Base-by-base conservation (phyloP, 1,140 invertebrate genomes). In the Medauroidea extradentata region DNA sequence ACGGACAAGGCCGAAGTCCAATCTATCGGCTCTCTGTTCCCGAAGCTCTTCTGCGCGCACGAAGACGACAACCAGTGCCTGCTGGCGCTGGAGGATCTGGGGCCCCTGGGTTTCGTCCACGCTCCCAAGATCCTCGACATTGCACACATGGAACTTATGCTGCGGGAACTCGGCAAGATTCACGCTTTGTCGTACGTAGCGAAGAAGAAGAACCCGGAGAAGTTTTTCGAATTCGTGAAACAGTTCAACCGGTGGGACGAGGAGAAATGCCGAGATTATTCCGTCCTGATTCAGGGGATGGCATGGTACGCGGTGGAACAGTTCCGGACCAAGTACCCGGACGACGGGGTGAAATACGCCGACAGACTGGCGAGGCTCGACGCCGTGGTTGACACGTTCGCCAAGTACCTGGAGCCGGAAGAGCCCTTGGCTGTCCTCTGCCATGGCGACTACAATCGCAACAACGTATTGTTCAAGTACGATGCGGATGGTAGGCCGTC, bases 401-500 rank as follows among this genome's bases (percentile, higher is more conserved):
- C 8, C 5, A 19, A 49, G 16, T 24, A 34, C 2, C 18, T 55
- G 0, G 21, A 64, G 3, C 57, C 68, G 0, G 41, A 52, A 0
- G 71, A 73, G 19, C 68, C 72, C 0, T 41, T 75, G 3, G 67
- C 73, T 0, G 71, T 70, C 0, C 18, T 79, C 0, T 69, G 70
- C 56, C 76, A 78, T 54, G 76, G 75, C 2, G 76, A 78, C 56
- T 71, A 71, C 18, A 73, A 73, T 1, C 58, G 65, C 2, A 74
- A 74, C 60, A 79, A 78, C 49, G 57, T 71, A 14, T 42, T 78
- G 21, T 73, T 74, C 56, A 61, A 64, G 62, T 39, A 58, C 50
- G 19, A 51, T 11, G 11, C 55, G 27, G n/a, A 27, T 18, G 63
- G 53, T 0, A 41, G 61, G n/a, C 50, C 70, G 0, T 19, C 67